Percentiles rank a stretch among this genome's conserved stretches.
Conservation (phyloP, 2,113 vertebrate genomes). For the Bos javanicus region DNA sequence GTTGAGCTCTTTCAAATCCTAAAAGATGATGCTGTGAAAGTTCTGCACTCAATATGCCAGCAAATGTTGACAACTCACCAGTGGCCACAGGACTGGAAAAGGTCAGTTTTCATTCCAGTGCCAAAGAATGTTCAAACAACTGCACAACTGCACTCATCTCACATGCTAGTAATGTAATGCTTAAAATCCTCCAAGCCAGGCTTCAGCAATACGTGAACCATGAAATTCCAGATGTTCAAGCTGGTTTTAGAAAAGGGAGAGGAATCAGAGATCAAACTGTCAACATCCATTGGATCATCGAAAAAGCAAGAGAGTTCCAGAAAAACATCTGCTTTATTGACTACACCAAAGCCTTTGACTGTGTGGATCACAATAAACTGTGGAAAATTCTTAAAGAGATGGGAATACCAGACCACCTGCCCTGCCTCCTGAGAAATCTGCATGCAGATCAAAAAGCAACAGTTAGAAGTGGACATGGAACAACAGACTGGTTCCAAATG, state of each 20-base stretch:
- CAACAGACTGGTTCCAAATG: neutral
- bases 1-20: no score
- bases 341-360: neutral
- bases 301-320: neutral
- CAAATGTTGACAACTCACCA: no score
- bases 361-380: neutral
- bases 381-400: neutral
- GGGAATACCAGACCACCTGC: neutral
- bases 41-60: no score
- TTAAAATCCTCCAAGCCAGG: neutral
- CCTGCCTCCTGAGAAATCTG: neutral
- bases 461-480: neutral
- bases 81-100: no score
- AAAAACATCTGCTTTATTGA: neutral
- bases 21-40: no score
- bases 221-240: neutral
- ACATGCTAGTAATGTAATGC: neutral
- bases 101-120: no score
- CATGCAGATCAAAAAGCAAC: neutral
- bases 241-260: neutral
- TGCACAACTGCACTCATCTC: neutral
- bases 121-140: no score
- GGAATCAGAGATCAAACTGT: neutral
- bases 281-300: neutral
- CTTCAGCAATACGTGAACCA: rapidly evolving